Base-by-base conservation (phyloP, 2,797 vertebrate genomes). In the Tragopan temminckii region DNA sequence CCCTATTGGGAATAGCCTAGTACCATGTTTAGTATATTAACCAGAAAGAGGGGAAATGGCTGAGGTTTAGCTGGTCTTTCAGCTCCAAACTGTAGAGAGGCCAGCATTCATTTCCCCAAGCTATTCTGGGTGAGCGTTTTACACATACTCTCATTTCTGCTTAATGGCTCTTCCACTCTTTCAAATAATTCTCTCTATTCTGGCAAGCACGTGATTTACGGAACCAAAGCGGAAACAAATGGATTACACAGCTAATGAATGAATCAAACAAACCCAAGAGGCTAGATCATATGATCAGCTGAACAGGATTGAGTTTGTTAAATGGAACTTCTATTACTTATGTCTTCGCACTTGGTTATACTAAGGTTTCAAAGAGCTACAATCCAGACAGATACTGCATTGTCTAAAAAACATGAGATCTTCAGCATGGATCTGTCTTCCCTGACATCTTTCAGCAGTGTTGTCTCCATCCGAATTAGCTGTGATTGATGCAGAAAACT, bases 11-110 rank as follows among this genome's bases (percentile, higher is more conserved):
- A 91, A 93, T 38, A 83, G 29, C 38, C 58, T 3, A 29, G 63
- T 15, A 36, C 80, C 6, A 16, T 43, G 80, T 89, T 93, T 87
- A 87, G 94, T 82, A 61, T 35, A 40, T 89, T 92, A 95, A 94
- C 57, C 77, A 90, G 78, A n/a, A 89, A 64, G 19, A 50, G 75
- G 74, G 90, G 80, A 87, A 85, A 82, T 23, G 36, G 83, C 9
- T 85, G 71, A 67, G 61, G 82, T 77, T 92, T 89, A 13, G 7
- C 69, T 72, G 82, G 62, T 61, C 71, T 94, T 67, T 61, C 57
- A 0, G 1, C 70, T 70, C 50, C 43, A 18, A 5, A 7, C 52
- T n/a, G 36, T 11, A 17, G 2, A 18, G 48, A 90, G 82, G 50
- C 62, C 66, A 64, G 42, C 5, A 15, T 29, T 63, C 71, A 18